Evolutionary conservation across 2,797 vertebrate genomes (phyloP), one percentile per base, ranked within the genome.

Genomic region (Pogonophryne albipinna): DNA sequence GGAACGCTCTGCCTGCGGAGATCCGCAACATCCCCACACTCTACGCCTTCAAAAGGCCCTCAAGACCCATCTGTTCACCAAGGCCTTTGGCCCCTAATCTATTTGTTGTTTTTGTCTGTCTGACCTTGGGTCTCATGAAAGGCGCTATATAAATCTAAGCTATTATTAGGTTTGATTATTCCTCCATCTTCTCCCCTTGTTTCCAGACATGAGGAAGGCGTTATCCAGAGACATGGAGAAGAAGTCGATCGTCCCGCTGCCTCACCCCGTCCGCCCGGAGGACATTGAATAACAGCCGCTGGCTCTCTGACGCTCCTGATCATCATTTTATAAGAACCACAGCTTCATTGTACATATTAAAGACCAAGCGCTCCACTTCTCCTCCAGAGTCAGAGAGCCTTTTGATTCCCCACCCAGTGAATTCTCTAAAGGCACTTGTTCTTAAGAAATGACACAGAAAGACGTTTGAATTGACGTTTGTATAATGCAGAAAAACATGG

Each of bases 171-270:
- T 38, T 38, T 38, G 34, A 38, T 9, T 38, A 9, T 38, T 9
- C 8, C 1, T 38, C 34, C 34, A 2, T 38, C 34, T 38, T 38
- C 8, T 9, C 34, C 34, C 34, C 6, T 6, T n/a, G 51, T 51
- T 79, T 38, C 63, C 93, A 99, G 98, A 99, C 84, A 99, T 98
- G 97, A 97, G 97, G 88, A 99, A 99, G 89, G 97, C 98, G 49
- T 93, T 99, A 89, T 98, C 97, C 76, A 95, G 97, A 87, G 98
- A 99, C 93, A 94, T 94, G 0, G 97, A 99, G 89, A 99, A 97
- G 95, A 99, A 98, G 92, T 99, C 97, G 0, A 97, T 99, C 89
- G 91, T 99, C 88, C 98, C 97, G 0, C 90, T 99, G 80, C 98
- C 97, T 1, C 97, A 99, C 74, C 98, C 97, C 0, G 97, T 99